Evolutionary conservation across 2,797 vertebrate species (phyloP), one percentile per base, ranked within the genome.

Genomic region (Sebastes nivosus): DNA sequence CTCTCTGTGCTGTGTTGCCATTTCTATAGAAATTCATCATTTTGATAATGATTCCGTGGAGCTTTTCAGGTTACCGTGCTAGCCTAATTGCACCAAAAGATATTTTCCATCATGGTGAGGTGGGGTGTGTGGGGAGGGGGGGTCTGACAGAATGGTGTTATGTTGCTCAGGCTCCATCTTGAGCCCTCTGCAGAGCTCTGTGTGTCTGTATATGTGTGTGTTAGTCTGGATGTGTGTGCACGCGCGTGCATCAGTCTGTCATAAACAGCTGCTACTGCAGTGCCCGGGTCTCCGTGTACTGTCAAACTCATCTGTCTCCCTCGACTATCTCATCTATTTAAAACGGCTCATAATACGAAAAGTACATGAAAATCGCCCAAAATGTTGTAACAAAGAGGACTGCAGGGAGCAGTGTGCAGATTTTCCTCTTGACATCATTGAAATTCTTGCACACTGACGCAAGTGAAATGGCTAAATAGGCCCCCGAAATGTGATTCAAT

Each of bases 81-180:
- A n/a, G 1, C 25, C 34, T 70, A 8, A 66, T 24, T 81, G 69
- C 75, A 85, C 42, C 18, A 74, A 74, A 71, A 77, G 3, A 73
- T 29, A 58, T 87, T 82, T 42, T 80, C 6, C 32, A 30, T 83
- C 42, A 25, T 80, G 61, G 27, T 36, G 67, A 32, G 38, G 42
- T 18, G 42, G 42, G 7, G 42, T 20, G 4, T 36, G 16, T 14
- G 14, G 36, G 13, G 12, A 5, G 12, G 65, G 50, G 27, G 77
- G 24, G 20, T 79, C 83, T 92, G 87, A 84, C 69, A 78, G 87
- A 88, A 86, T 81, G 71, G 73, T 90, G 79, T 91, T 92, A 79
- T 82, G 81, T 88, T 85, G 88, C 82, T 90, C 70, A 29, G 93
- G 74, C 88, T 95, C 93, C 93, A 92, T 93, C 91, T 93, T 94